Evolutionary conservation across 1,140 invertebrate genomes (phyloP), one percentile per base, ranked within the genome.

Genomic region (Drosophila ficusphila): DNA sequence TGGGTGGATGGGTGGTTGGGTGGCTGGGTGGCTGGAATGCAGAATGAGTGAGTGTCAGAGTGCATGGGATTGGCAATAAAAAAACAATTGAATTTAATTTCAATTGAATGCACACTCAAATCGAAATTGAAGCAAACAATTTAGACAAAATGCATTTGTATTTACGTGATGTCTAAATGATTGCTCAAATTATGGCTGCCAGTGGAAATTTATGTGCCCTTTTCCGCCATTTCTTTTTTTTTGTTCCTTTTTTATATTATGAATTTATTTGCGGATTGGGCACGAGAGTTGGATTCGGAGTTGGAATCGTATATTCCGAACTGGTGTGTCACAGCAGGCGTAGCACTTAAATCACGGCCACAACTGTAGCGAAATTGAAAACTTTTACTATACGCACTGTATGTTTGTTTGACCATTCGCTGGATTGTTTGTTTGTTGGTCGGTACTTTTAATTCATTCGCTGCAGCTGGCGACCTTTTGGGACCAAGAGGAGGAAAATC

Each of bases 301-400:
- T n/a, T n/a, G n/a, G 23, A 14, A 44, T 58, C 19, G 18, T 39
- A 39, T 71, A 34, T 49, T 27, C 38, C 65, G n/a, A 14, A 23
- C 33, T 70, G 33, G 61, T 42, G 31, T 25, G 68, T 33, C 48
- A 25, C 41, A 64, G 56, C 57, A 47, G 51, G 51, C 38, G 27
- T 34, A 58, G 38, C 72, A 81, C 68, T 85, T 85, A 86, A 85
- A 85, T 85, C 82, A 85, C 76, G 60, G 61, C 41, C 74, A 16
- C 62, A 75, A 83, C 74, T 83, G 75, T 53, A 79, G 58, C 58
- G 41, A 74, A 85, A 85, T 81, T 81, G 76, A 86, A 85, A 86
- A 81, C 67, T 86, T 85, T 85, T 73, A 34, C 56, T 25, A 67
- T 52, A 44, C n/a, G n/a, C n/a, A n/a, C 36, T 33, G 62, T 47